Evolutionary conservation across 1,140 invertebrate species (phyloP).

Genomic region (Aleiodes sp.): DNA sequence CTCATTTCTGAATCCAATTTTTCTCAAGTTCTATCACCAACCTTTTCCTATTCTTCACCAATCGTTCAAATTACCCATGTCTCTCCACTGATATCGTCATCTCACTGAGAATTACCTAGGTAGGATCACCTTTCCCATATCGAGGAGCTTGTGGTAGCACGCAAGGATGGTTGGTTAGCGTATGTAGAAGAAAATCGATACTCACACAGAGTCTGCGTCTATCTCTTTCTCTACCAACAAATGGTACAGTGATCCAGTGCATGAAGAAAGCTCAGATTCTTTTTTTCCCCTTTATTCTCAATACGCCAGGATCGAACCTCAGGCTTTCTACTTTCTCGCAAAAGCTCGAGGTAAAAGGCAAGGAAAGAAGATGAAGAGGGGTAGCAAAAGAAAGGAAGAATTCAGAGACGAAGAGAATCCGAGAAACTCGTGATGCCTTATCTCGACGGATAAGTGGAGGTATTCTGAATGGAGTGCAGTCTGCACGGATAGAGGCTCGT

Average conservation of each 20-base stretch:
- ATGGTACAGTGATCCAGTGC: slow-evolving; percentile 20
- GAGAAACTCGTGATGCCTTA: slow-evolving; percentile 55
- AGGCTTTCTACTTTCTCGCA: neutral
- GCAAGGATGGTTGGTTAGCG: no score
- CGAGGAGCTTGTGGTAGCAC: no score
- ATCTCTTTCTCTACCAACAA: neutral
- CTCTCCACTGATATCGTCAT: no score
- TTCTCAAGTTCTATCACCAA: no score
- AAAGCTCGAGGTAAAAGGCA: no score
- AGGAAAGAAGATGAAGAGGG: slow-evolving; percentile 11
- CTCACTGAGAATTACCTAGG: no score
- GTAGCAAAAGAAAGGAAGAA: no score
- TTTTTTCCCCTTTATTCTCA: neutral
- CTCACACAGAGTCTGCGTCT: neutral
- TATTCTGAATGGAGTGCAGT: slow-evolving; percentile 45
- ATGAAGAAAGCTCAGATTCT: neutral
- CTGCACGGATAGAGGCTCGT: slow-evolving; percentile 36
- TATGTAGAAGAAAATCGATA: no score
- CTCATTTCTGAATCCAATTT: no score
- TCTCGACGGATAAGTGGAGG: slow-evolving; percentile 52
- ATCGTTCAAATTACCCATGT: no score
- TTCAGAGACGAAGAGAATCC: slow-evolving; percentile 12
- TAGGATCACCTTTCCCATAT: no score
- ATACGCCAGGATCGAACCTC: neutral
- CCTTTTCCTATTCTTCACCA: no score